Percentiles rank a stretch among this genome's conserved stretches.
These are phyloP conservation scores for Ceratina australensis DNA, from an alignment of 1,140 invertebrate species.

Conservation along the genomic window DNA sequence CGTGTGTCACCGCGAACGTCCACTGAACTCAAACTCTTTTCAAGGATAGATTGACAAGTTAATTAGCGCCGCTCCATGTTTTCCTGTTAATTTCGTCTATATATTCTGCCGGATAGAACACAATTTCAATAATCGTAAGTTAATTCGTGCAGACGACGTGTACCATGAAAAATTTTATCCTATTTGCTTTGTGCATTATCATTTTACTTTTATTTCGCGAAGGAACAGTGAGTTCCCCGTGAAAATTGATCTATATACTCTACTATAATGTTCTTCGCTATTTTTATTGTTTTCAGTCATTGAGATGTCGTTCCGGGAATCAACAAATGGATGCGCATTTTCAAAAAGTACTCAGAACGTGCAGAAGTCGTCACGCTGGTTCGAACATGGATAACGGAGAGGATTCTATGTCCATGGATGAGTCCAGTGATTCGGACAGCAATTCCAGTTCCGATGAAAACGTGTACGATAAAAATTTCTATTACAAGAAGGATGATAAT, in stretches of 20 bases:
- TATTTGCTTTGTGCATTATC: conserved; percentile 14
- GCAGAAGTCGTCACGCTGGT: conserved; percentile 60
- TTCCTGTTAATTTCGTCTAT: conserved; percentile 39
- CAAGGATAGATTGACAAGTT: not conserved
- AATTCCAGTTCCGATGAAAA: conserved; percentile 65
- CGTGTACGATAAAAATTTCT: conserved; percentile 66
- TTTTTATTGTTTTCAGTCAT: conserved; percentile 56
- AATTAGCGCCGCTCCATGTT: conserved; percentile 26
- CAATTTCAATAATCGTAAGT: not conserved
- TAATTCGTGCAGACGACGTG: not conserved
- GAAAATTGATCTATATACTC: not conserved
- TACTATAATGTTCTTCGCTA: too few relatives aligned
- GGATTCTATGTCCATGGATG: conserved; percentile 53
- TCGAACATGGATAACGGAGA: conserved; percentile 31
- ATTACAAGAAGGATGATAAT: conserved; percentile 47
- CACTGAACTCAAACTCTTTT: conserved; percentile 30
- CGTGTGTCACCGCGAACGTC: conserved; percentile 12
- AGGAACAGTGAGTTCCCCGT: conserved; percentile 45
- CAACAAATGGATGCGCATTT: conserved; percentile 69
- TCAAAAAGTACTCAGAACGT: conserved; percentile 69
- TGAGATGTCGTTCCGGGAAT: conserved; percentile 71
- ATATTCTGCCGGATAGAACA: not conserved
- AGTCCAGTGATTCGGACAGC: conserved; percentile 55
- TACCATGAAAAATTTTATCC: conserved; percentile 4
- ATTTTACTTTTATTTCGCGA: conserved; percentile 30